phyloP scores from a whole-genome alignment of 2,888 invertebrate species.

The Dynastes tityus region DNA sequence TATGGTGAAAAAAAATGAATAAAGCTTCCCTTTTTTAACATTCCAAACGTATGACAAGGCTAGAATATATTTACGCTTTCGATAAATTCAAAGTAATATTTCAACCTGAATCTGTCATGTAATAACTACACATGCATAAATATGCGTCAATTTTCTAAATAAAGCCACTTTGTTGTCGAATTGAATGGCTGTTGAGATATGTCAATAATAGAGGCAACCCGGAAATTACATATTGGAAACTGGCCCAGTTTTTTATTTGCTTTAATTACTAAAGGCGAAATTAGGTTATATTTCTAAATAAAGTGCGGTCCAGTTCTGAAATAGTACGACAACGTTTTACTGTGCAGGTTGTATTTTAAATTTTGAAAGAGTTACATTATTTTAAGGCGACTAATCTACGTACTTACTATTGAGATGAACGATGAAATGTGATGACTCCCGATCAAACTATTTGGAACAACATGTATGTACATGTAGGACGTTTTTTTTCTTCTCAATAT shows the following conservation, averaged over 20 bases:
- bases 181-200: background rate
- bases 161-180: background rate
- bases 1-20: too few relatives aligned
- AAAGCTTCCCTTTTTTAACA: too few relatives aligned
- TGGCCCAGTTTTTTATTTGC: slow-evolving; percentile 30
- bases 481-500: too few relatives aligned
- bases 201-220: slow-evolving; percentile 29
- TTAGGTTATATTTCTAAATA: slow-evolving; percentile 42
- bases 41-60: too few relatives aligned
- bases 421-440: too few relatives aligned
- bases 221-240: slow-evolving; percentile 31
- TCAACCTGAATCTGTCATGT: slow-evolving; percentile 3
- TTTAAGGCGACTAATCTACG: too few relatives aligned
- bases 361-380: too few relatives aligned
- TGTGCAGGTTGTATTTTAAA: too few relatives aligned
- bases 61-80: background rate
- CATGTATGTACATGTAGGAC: too few relatives aligned
- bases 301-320: slow-evolving; percentile 27
- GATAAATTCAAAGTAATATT: background rate
- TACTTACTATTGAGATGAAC: too few relatives aligned
- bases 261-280: slow-evolving; percentile 36
- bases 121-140: background rate
- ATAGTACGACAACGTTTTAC: background rate
- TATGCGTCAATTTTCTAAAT: slow-evolving; percentile 1
- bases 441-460: too few relatives aligned